Conservation (phyloP, 2,888 invertebrate genomes). For the Xylota sylvarum region DNA sequence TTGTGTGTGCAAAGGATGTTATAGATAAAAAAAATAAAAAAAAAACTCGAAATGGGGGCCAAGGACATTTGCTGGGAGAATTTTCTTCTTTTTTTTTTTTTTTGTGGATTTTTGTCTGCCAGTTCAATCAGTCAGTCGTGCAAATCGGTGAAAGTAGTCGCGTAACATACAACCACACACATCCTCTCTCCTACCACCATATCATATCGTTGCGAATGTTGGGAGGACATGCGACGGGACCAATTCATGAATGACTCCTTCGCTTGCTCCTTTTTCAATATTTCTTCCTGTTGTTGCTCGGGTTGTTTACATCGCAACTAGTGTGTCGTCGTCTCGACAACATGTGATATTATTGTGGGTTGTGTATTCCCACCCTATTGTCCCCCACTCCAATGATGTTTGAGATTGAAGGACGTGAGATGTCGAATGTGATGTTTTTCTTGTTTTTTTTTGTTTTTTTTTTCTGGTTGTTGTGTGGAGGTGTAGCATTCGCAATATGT, state of each 20-base stretch:
- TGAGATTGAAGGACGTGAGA: constrained; percentile 62
- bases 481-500: constrained; percentile 60
- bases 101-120: constrained; percentile 63
- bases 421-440: constrained; percentile 63
- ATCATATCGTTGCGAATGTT: neutral
- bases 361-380: constrained; percentile 9
- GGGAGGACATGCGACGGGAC: constrained; percentile 44
- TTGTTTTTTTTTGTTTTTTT: neutral
- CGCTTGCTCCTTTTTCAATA: constrained; percentile 50
- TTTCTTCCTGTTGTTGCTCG: constrained; percentile 35
- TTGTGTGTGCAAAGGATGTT: constrained; percentile 44
- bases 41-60: constrained; percentile 52
- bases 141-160: constrained; percentile 73
- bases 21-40: constrained; percentile 47
- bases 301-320: constrained; percentile 75
- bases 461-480: neutral
- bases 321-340: constrained; percentile 66
- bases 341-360: constrained; percentile 35
- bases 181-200: neutral
- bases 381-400: constrained; percentile 33
- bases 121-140: constrained; percentile 75
- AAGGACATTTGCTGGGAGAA: constrained; percentile 64
- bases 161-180: constrained; percentile 49
- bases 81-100: constrained; percentile 17
- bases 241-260: constrained; percentile 65